These are phyloP conservation scores for Matsumurasca onukii DNA, from an alignment of 1,140 invertebrate species.

Conservation along the genomic window DNA sequence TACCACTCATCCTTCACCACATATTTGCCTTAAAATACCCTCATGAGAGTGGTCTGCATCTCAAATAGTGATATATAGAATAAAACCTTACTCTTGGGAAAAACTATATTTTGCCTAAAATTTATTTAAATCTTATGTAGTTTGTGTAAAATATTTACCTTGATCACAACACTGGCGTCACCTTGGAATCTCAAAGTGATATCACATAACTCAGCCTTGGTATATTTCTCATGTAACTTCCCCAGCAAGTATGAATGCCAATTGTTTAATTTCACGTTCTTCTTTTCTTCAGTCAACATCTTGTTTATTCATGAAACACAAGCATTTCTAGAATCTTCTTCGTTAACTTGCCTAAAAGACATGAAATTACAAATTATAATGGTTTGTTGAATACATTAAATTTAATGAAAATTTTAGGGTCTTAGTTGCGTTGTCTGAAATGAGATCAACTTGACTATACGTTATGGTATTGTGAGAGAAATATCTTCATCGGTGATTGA, in stretches of 20 bases:
- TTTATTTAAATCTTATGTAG: not conserved
- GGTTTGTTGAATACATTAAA: too few species aligned
- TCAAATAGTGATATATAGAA: not conserved
- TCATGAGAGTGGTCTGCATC: too few species aligned
- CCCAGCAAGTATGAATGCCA: not conserved
- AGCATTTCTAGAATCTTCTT: too few species aligned
- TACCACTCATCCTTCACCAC: not conserved
- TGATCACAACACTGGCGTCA: not conserved
- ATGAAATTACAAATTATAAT: too few species aligned
- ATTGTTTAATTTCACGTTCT: not conserved
- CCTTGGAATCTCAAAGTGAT: not conserved
- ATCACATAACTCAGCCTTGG: slow-evolving; percentile 1
- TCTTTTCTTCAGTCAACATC: slow-evolving; percentile 15
- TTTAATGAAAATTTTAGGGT: too few species aligned
- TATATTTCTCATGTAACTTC: not conserved
- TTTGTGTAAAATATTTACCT: not conserved
- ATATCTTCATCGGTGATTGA: too few species aligned
- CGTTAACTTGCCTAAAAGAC: too few species aligned
- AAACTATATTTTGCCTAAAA: not conserved
- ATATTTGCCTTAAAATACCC: not conserved
- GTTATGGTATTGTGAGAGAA: too few species aligned
- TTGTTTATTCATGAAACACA: not conserved
- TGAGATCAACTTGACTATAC: too few species aligned
- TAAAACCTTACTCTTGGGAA: not conserved
- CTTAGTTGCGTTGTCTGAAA: too few species aligned